A percentile compares a stretch with the other conserved stretches of the same genome.
Evolutionary conservation across 1,140 invertebrate genomes (phyloP).

Genomic region (Tetramorium alpestre): DNA sequence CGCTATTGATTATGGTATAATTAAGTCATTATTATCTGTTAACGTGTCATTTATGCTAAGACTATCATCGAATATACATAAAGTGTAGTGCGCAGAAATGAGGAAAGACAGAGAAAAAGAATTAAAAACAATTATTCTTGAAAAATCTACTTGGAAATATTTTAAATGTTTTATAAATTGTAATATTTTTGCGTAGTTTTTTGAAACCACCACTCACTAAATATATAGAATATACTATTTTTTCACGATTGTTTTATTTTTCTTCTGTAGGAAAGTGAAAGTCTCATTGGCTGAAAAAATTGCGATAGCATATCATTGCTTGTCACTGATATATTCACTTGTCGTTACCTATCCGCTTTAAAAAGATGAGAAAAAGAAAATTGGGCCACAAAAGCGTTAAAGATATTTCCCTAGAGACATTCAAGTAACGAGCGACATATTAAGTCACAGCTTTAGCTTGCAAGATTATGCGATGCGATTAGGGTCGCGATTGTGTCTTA

Average conservation of each 20-base stretch:
- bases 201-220: not conserved
- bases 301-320: not conserved
- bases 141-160: not conserved
- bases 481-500: slow-evolving; percentile 47
- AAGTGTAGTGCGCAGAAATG: not conserved
- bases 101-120: not conserved
- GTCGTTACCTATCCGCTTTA: not conserved
- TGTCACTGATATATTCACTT: not conserved
- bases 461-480: slow-evolving; percentile 48
- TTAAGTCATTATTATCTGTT: not conserved
- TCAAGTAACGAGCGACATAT: slow-evolving; percentile 29
- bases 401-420: slow-evolving; percentile 47
- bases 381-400: slow-evolving; percentile 43
- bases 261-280: not conserved
- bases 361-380: slow-evolving; percentile 18
- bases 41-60: slow-evolving; percentile 1
- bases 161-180: not conserved
- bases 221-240: not conserved
- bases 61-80: not conserved
- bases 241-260: not conserved
- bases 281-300: not conserved
- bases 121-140: not conserved
- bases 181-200: too few relatives aligned
- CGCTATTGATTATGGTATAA: slow-evolving; percentile 12
- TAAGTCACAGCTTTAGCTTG: slow-evolving; percentile 43